phyloP scores from a whole-genome alignment of 1,140 invertebrate species.

The Potamilus streckersoni region DNA sequence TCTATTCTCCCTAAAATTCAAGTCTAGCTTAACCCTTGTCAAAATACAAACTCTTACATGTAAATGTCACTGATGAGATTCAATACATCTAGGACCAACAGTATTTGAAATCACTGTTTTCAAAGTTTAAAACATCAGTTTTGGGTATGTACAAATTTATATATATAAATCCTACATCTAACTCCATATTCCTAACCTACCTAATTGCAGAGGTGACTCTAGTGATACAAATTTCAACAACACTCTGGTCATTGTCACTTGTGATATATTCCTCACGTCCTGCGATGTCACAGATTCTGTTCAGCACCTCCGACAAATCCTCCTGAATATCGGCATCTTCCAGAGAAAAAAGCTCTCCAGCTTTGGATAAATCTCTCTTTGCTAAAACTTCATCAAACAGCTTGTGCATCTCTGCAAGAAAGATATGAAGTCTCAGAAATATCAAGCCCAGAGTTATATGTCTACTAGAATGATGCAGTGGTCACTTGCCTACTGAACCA shows the following conservation, averaged over 20 bases:
- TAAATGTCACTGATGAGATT: too few relatives aligned
- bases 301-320: constrained; percentile 86
- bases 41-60: too few relatives aligned
- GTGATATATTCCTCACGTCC: constrained; percentile 83
- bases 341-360: constrained; percentile 91
- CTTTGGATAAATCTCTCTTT: constrained; percentile 87
- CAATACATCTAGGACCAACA: too few relatives aligned
- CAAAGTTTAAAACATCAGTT: too few relatives aligned
- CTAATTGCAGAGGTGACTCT: constrained; percentile 86
- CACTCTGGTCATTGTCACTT: constrained; percentile 91
- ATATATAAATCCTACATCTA: too few relatives aligned
- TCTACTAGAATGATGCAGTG: too few relatives aligned
- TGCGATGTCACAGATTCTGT: constrained; percentile 82
- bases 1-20: too few relatives aligned
- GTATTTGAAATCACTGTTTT: too few relatives aligned
- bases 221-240: constrained; percentile 93
- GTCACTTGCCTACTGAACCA: too few relatives aligned
- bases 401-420: constrained; percentile 79
- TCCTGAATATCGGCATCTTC: constrained; percentile 86
- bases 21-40: too few relatives aligned
- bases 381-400: constrained; percentile 87
- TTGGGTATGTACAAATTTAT: too few relatives aligned
- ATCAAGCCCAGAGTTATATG: too few relatives aligned
- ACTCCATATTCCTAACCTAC: constrained; percentile 57
- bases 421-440: neutral